A percentile compares a stretch with the other conserved stretches of the same genome.
phyloP scores from a whole-genome alignment of 2,797 vertebrate genomes.

The Periophthalmus magnuspinnatus region DNA sequence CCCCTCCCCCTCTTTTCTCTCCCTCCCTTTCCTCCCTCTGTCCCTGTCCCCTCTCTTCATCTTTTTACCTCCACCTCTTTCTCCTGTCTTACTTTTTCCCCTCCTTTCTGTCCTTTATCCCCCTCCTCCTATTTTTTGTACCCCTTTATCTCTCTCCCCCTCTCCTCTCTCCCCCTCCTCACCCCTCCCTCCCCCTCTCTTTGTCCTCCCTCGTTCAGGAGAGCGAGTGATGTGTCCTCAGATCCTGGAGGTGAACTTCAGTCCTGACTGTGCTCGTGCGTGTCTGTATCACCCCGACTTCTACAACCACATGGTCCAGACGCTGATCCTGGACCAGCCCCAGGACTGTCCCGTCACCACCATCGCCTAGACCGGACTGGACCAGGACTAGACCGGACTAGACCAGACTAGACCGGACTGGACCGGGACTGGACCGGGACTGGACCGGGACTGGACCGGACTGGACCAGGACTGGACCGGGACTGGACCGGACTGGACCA shows the following conservation, averaged over 20 bases:
- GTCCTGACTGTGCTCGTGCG: constrained; percentile 90
- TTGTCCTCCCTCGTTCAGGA: constrained; percentile 67
- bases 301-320: constrained; percentile 93
- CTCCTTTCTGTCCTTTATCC: too few species aligned
- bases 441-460: too few species aligned
- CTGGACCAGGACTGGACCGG: too few species aligned
- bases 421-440: too few species aligned
- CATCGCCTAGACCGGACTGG: neutral
- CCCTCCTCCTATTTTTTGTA: too few species aligned
- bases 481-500: too few species aligned
- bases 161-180: neutral
- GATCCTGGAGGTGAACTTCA: constrained; percentile 94
- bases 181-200: neutral
- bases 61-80: too few species aligned
- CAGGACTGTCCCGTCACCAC: constrained; percentile 77
- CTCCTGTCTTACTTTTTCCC: too few species aligned
- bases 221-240: constrained; percentile 86
- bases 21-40: too few species aligned
- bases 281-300: constrained; percentile 90
- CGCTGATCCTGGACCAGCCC: constrained; percentile 86
- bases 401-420: too few species aligned
- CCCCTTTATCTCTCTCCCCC: neutral
- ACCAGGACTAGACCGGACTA: neutral
- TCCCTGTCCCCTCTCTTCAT: too few species aligned
- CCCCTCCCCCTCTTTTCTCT: too few species aligned